These are phyloP conservation scores for Acheta domesticus DNA, from an alignment of 2,888 invertebrate species.

Conservation along the genomic window DNA sequence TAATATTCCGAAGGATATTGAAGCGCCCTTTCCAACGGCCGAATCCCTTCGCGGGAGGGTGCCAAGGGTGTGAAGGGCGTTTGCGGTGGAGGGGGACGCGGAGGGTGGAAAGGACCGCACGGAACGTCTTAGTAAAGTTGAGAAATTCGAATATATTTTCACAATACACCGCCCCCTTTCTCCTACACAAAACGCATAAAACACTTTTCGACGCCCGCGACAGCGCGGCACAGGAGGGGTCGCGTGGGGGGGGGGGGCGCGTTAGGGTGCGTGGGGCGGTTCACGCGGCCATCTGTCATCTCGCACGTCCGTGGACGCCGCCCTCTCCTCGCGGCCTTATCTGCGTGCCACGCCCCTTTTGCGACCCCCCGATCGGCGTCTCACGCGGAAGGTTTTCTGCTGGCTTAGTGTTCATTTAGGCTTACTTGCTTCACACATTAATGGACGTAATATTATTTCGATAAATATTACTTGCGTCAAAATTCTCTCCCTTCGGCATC, in stretches of 20 bases:
- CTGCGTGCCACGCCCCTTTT: too few relatives aligned
- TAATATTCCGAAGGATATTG: constrained; percentile 4
- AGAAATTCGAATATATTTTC: constrained; percentile 10
- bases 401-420: too few relatives aligned
- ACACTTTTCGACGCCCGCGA: background rate
- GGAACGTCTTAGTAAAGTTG: constrained; percentile 1
- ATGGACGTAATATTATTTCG: too few relatives aligned
- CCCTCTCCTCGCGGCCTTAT: too few relatives aligned
- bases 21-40: background rate
- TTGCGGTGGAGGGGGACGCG: background rate
- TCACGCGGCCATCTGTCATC: background rate
- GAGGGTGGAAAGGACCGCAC: background rate
- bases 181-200: background rate
- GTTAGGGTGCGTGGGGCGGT: background rate
- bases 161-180: background rate
- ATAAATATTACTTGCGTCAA: too few relatives aligned
- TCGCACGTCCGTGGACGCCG: background rate
- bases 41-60: background rate
- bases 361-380: too few relatives aligned
- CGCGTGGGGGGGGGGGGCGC: background rate
- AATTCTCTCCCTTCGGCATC: too few relatives aligned
- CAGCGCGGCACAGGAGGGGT: background rate
- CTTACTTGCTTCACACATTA: too few relatives aligned
- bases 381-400: too few relatives aligned
- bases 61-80: background rate